phyloP scores from a whole-genome alignment of 1,140 invertebrate genomes.

The Trichoplusia ni region DNA sequence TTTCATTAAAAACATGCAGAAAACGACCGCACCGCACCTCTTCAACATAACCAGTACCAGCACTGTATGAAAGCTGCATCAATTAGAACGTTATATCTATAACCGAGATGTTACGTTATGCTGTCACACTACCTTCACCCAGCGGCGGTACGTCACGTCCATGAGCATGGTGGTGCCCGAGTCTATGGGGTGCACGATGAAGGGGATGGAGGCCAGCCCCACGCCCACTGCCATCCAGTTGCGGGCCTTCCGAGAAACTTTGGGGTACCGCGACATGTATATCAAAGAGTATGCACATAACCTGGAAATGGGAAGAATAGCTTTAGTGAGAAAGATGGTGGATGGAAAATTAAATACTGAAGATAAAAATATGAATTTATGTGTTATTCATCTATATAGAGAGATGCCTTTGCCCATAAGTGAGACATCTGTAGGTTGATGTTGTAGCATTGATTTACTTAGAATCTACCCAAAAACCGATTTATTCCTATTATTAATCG shows the following conservation, averaged over 20 bases:
- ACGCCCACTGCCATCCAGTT: conserved; percentile 74
- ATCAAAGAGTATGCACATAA: conserved; percentile 86
- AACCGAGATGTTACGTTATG: background rate
- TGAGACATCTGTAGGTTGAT: too few relatives aligned
- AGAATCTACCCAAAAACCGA: too few relatives aligned
- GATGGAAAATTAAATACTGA: background rate
- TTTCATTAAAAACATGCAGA: too few relatives aligned
- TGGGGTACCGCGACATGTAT: conserved; percentile 78
- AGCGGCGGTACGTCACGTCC: conserved; percentile 84
- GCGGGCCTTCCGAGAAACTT: conserved; percentile 87
- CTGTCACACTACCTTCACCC: conserved; percentile 29
- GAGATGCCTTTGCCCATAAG: too few relatives aligned
- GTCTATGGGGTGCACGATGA: conserved; percentile 97
- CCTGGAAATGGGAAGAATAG: conserved; percentile 69
- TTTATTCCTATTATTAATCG: too few relatives aligned
- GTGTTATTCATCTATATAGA: too few relatives aligned
- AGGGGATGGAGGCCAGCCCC: conserved; percentile 92
- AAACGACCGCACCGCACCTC: too few relatives aligned
- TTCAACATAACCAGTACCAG: too few relatives aligned
- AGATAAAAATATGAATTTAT: too few relatives aligned
- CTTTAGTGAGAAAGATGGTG: background rate
- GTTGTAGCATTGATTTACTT: too few relatives aligned
- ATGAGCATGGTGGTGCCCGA: conserved; percentile 88
- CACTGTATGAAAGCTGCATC: too few relatives aligned
- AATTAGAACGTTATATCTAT: too few relatives aligned